phyloP scores from a whole-genome alignment of 2,113 vertebrate genomes.

The Oncorhynchus gorbuscha region DNA sequence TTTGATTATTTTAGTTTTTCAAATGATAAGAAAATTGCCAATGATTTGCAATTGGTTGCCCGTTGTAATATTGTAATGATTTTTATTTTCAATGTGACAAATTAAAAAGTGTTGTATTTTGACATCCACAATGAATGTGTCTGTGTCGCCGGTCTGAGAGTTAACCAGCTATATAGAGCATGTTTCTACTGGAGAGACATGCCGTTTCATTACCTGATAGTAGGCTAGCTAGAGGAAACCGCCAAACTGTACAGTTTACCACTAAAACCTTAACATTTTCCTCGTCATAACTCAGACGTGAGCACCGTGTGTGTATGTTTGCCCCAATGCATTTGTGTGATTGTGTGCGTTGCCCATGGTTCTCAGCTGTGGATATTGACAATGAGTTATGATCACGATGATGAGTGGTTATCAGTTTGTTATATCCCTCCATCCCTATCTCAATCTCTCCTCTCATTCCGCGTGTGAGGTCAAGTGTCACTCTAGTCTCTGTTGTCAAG shows the following conservation, averaged over 20 bases:
- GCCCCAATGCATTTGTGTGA: neutral
- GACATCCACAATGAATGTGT: neutral
- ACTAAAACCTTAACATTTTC: too few relatives aligned
- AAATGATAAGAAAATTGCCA: neutral
- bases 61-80: constrained; percentile 2
- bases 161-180: neutral
- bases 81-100: neutral
- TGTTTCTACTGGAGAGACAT: too few relatives aligned
- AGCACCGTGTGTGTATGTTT: too few relatives aligned
- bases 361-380: constrained; percentile 71
- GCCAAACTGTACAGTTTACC: too few relatives aligned
- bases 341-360: constrained; percentile 52
- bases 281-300: too few relatives aligned
- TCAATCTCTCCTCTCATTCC: constrained; percentile 59
- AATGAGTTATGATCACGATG: constrained; percentile 69
- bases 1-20: neutral
- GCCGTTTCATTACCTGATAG: too few relatives aligned
- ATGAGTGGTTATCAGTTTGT: constrained; percentile 68
- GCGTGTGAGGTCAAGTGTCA: constrained; percentile 74
- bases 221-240: too few relatives aligned
- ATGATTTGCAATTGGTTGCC: neutral
- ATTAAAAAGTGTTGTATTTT: constrained; percentile 6
- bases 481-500: constrained; percentile 71
- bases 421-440: constrained; percentile 37
- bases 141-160: neutral